Percentiles rank a stretch among this genome's conserved stretches.
phyloP scores from a whole-genome alignment of 2,888 invertebrate genomes.

The Eubasilissa splendida region DNA sequence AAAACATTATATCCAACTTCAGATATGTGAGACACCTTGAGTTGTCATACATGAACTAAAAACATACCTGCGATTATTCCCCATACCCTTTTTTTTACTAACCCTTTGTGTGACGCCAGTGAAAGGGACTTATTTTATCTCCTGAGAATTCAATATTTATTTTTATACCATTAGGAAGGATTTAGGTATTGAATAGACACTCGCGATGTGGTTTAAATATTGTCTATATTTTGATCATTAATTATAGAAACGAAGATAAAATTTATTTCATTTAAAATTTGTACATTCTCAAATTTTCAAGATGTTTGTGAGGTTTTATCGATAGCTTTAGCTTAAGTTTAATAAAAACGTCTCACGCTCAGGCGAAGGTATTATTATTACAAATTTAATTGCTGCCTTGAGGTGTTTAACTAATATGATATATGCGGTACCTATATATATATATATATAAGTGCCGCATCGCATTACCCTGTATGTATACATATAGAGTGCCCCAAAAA shows the following conservation, averaged over 20 bases:
- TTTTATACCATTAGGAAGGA: constrained; percentile 51
- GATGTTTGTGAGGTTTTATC: neutral
- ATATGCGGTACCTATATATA: too few relatives aligned
- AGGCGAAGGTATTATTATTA: too few relatives aligned
- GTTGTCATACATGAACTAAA: neutral
- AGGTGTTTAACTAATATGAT: too few relatives aligned
- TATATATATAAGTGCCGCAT: too few relatives aligned
- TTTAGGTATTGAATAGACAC: constrained; percentile 37
- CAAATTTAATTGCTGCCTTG: too few relatives aligned
- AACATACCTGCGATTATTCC: constrained; percentile 19
- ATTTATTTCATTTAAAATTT: neutral
- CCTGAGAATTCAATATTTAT: constrained; percentile 48
- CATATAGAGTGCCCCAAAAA: too few relatives aligned
- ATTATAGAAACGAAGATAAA: neutral
- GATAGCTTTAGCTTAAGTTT: too few relatives aligned
- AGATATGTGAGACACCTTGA: constrained; percentile 10
- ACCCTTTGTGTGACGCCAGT: constrained; percentile 17
- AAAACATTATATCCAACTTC: constrained; percentile 17
- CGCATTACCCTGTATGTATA: too few relatives aligned
- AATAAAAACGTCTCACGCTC: too few relatives aligned
- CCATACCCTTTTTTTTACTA: neutral
- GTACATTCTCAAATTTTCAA: neutral
- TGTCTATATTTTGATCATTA: constrained; percentile 26
- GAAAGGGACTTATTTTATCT: constrained; percentile 48
- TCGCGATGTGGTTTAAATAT: constrained; percentile 44